These are phyloP conservation scores for Cacoxenus indagator DNA, from an alignment of 2,888 invertebrate genomes.

Conservation along the genomic window DNA sequence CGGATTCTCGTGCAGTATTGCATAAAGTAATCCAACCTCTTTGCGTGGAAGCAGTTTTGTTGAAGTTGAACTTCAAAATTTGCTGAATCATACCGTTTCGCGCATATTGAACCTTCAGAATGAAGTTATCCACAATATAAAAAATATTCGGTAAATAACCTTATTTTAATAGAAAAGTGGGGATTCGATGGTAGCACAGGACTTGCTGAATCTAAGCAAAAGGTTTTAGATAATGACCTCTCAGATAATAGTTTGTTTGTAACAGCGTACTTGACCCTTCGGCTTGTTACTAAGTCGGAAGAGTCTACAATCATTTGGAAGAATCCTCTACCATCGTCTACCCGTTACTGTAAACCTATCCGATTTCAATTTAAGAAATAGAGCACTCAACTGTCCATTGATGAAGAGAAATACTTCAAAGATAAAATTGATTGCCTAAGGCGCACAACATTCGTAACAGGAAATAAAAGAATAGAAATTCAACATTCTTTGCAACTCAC, in stretches of 20 bases:
- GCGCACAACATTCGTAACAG: too few relatives aligned
- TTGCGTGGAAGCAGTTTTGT: too few relatives aligned
- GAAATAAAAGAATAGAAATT: too few relatives aligned
- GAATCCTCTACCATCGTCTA: slow-evolving; percentile 23
- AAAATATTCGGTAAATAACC: slow-evolving; percentile 17
- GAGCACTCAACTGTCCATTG: too few relatives aligned
- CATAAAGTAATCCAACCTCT: too few relatives aligned
- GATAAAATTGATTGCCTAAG: too few relatives aligned
- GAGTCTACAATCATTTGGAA: slow-evolving; percentile 18
- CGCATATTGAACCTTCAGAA: slow-evolving; percentile 28
- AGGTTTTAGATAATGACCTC: neutral
- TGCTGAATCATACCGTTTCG: slow-evolving; percentile 20
- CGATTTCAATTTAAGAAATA: slow-evolving; percentile 25
- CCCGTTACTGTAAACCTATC: slow-evolving; percentile 21
- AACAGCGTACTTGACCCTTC: neutral
- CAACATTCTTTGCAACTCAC: too few relatives aligned
- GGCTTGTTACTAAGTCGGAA: neutral
- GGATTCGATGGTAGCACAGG: slow-evolving; percentile 29
- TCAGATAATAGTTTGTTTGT: neutral
- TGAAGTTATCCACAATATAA: slow-evolving; percentile 11
- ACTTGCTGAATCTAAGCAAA: slow-evolving; percentile 29
- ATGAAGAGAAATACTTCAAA: too few relatives aligned
- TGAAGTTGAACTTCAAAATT: too few relatives aligned
- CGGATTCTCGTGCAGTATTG: too few relatives aligned
- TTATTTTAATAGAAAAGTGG: slow-evolving; percentile 24